These are phyloP conservation scores for Sceloporus tristichus DNA, from an alignment of 2,113 vertebrate genomes.

Conservation along the genomic window DNA sequence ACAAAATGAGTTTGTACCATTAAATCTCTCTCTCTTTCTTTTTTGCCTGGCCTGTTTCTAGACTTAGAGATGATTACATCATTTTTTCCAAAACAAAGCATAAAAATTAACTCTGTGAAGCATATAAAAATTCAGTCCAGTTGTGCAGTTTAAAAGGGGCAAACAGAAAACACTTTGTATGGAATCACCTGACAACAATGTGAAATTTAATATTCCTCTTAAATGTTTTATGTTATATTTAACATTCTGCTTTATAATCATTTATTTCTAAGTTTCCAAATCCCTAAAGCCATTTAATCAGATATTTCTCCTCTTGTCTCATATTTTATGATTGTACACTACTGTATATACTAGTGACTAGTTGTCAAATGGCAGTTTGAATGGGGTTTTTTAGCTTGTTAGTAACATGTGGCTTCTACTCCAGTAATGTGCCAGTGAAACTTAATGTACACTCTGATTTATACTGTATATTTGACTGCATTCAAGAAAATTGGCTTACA, in stretches of 20 bases:
- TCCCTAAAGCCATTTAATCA: conserved; percentile 7
- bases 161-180: conserved; percentile 50
- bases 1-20: conserved; percentile 5
- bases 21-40: neutral
- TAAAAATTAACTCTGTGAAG: neutral
- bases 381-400: neutral
- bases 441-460: conserved; percentile 27
- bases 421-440: rapidly evolving
- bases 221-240: neutral
- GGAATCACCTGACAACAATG: neutral
- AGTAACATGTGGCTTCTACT: neutral
- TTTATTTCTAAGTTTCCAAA: conserved; percentile 14
- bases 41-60: neutral
- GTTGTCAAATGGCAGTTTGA: conserved; percentile 9
- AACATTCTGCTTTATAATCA: conserved; percentile 25
- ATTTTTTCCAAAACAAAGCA: neutral
- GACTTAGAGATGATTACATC: neutral
- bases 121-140: conserved; percentile 10
- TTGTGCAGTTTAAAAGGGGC: neutral
- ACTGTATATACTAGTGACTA: neutral
- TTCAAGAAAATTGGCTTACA: neutral
- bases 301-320: conserved; percentile 1
- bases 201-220: conserved; percentile 24
- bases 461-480: conserved; percentile 19
- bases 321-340: neutral